Percentiles rank a stretch among this genome's conserved stretches.
phyloP scores from a whole-genome alignment of 2,888 invertebrate species.

The Spilarctia lutea region DNA sequence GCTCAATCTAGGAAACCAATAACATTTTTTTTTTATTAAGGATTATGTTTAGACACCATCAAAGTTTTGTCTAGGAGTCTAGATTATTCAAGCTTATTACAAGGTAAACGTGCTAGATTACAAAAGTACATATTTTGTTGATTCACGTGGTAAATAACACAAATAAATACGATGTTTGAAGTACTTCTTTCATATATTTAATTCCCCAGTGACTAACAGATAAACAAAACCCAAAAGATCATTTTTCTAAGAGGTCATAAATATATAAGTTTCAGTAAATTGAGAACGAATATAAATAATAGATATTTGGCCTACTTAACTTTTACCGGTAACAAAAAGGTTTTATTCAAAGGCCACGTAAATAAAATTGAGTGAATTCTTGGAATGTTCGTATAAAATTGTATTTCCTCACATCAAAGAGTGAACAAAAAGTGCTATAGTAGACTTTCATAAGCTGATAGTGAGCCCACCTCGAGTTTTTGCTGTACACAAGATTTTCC shows the following conservation, averaged over 20 bases:
- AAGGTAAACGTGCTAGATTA: background rate
- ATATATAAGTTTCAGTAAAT: background rate
- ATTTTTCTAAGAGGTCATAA: background rate
- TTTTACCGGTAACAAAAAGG: constrained; percentile 18
- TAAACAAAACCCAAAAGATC: background rate
- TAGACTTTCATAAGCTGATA: constrained; percentile 53
- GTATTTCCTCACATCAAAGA: constrained; percentile 55
- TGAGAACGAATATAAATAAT: background rate
- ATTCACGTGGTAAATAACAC: background rate
- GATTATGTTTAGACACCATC: no score
- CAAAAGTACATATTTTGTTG: background rate
- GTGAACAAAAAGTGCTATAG: constrained; percentile 50
- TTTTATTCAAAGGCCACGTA: constrained; percentile 28
- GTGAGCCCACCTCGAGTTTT: constrained; percentile 53
- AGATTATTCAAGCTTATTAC: background rate
- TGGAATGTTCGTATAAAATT: constrained; percentile 44
- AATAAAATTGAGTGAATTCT: constrained; percentile 44
- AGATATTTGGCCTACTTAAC: constrained; percentile 2
- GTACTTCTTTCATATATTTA: background rate
- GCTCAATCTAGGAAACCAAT: background rate
- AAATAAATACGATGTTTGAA: background rate
- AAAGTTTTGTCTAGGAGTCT: no score
- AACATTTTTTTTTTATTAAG: no score
- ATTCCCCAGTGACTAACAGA: background rate
- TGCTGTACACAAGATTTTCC: constrained; percentile 46